Evolutionary conservation across 2,797 vertebrate species (phyloP).

Genomic region (Spinus olivaceus): DNA sequence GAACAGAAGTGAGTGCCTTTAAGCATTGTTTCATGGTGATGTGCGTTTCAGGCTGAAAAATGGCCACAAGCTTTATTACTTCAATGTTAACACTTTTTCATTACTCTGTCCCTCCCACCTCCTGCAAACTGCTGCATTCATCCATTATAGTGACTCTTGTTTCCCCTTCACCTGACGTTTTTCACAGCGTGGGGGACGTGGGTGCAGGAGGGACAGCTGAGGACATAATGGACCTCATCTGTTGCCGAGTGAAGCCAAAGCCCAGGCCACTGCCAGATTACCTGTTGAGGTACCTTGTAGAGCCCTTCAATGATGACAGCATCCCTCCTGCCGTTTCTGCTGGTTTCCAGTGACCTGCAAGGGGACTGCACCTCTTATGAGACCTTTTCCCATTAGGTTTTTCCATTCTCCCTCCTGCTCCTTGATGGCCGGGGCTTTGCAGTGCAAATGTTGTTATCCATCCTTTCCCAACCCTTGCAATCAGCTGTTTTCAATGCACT

Average conservation of each 20-base stretch:
- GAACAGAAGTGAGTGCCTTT: slow-evolving; percentile 33
- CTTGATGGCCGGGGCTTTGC: not conserved
- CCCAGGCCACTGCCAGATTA: fast-evolving
- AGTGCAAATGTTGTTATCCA: not conserved
- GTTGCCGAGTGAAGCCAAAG: not conserved
- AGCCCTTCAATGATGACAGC: not conserved
- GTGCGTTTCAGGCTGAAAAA: slow-evolving; percentile 44
- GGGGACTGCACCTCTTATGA: fast-evolving
- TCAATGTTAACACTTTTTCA: slow-evolving; percentile 19
- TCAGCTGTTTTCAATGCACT: not conserved
- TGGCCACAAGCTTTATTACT: slow-evolving; percentile 35
- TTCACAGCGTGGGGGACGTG: not conserved
- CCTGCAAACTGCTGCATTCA: not conserved
- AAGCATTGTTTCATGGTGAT: slow-evolving; percentile 18
- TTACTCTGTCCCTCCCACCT: not conserved
- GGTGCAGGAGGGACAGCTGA: slow-evolving; percentile 1
- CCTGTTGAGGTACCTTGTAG: not conserved
- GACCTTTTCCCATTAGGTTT: not conserved
- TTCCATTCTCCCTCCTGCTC: not conserved
- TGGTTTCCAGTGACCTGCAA: not conserved
- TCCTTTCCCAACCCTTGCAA: fast-evolving
- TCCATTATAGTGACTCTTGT: not conserved
- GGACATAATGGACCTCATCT: not conserved
- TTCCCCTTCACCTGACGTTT: not conserved
- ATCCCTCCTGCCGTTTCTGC: not conserved